Evolutionary conservation across 2,797 vertebrate species (phyloP).

Genomic region (Acropternis orthonyx): DNA sequence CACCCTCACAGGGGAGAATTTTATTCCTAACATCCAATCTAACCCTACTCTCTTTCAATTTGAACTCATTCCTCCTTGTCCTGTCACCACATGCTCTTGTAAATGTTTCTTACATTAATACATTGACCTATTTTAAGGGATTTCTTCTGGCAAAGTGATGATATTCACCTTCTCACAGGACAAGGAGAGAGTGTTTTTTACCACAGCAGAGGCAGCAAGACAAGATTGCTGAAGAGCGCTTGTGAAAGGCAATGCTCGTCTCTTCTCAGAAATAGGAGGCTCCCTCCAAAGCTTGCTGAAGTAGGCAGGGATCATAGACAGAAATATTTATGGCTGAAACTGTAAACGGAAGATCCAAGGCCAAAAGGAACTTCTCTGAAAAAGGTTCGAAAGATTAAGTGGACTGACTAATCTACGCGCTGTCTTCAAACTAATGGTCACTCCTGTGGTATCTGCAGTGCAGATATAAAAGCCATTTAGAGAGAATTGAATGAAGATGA

Average conservation of each 20-base stretch:
- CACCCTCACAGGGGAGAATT: not conserved
- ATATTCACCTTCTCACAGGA: not conserved
- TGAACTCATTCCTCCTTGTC: not conserved
- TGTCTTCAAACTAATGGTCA: not conserved
- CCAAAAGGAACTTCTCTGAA: not conserved
- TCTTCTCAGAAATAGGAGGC: not conserved
- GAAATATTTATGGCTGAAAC: not conserved
- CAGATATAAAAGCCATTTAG: not conserved
- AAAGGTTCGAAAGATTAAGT: not conserved
- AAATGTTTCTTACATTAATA: not conserved
- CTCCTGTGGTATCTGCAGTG: not conserved
- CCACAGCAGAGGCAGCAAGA: not conserved
- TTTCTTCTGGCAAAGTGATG: not conserved
- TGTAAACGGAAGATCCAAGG: not conserved
- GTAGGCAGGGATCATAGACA: not conserved
- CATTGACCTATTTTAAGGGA: not conserved
- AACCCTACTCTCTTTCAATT: not conserved
- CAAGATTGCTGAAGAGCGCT: not conserved
- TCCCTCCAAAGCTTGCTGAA: not conserved
- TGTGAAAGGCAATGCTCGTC: not conserved
- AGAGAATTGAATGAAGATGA: not conserved
- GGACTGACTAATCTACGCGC: not conserved
- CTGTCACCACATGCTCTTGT: not conserved
- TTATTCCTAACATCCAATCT: not conserved
- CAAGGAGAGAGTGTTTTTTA: not conserved